Base-by-base conservation (phyloP, 2,888 invertebrate species). In the Trissolcus japonicus region DNA sequence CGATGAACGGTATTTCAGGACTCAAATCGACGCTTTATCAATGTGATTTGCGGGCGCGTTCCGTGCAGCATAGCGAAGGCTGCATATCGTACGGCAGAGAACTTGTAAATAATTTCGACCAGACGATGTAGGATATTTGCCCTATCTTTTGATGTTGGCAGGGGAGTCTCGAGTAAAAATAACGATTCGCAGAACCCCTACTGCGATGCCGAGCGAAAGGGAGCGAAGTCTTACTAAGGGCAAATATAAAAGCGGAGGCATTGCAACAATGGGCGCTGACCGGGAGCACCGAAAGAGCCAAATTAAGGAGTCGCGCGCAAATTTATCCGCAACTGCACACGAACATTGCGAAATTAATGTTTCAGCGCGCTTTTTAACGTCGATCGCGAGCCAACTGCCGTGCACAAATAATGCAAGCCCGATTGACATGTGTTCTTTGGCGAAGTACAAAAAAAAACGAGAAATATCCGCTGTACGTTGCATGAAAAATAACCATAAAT, bases 81-180 rank as follows among this genome's bases (percentile, higher is more conserved):
- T 76, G 80, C 46, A 46, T 16, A 16, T 16, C 16, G 46, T 46
- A 16, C 46, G 46, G 6, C 9, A 16, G 46, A 16, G n/a, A 16
- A 74, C 81, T 80, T 79, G 83, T 84, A 81, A 84, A 84, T 84
- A 83, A 84, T 85, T 85, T 83, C 81, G 83, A 68, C 65, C 68
- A 74, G 77, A 80, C 77, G 79, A 72, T 67, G 76, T 60, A 66
- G 76, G 71, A 79, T 81, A 72, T 79, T 79, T 76, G 79, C 80
- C 79, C 78, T 73, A 74, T 77, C 80, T 72, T 76, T 74, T 77
- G 67, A 79, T 54, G 79, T 78, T 48, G 78, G 76, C 72, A 80
- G 79, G 79, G 81, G 77, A 78, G 79, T 79, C 76, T 76, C 66
- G 73, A 73, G 76, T 78, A 78, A 76, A 76, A 76, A 77, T 79